phyloP scores from a whole-genome alignment of 2,113 vertebrate species.

The Gallinago paraguaiae region DNA sequence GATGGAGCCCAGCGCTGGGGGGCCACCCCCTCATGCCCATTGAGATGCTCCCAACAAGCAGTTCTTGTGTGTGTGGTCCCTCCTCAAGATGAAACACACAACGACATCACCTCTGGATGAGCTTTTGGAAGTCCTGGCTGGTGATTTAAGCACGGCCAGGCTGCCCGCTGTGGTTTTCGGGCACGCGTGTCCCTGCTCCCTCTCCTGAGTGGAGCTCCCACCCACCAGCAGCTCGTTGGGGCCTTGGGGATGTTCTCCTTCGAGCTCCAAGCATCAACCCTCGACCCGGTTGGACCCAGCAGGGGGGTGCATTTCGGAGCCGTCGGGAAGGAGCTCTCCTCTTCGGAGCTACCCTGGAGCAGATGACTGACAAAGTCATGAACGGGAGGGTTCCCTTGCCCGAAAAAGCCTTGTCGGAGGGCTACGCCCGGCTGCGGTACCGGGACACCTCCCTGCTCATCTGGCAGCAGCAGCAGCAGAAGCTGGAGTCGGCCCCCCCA shows the following conservation, averaged over 20 bases:
- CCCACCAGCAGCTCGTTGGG: accelerated
- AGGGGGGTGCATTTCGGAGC: background rate
- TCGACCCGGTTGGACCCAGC: accelerated
- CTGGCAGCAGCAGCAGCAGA: slow-evolving; percentile 92
- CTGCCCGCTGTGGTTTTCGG: background rate
- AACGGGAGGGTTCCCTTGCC: slow-evolving; percentile 80
- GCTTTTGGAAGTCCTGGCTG: background rate
- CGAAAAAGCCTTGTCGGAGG: slow-evolving; percentile 86
- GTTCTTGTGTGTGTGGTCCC: background rate
- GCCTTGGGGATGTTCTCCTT: slow-evolving; percentile 5
- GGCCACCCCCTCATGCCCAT: accelerated
- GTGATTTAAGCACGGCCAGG: background rate
- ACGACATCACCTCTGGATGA: accelerated
- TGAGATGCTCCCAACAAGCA: background rate
- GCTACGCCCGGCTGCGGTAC: slow-evolving; percentile 82
- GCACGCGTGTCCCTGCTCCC: accelerated
- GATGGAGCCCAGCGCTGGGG: accelerated
- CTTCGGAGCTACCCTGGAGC: background rate
- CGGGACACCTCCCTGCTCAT: slow-evolving; percentile 88
- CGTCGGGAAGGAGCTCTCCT: accelerated
- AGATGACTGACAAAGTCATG: slow-evolving; percentile 55
- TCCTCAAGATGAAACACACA: accelerated
- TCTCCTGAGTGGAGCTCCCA: background rate
- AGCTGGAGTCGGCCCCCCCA: slow-evolving; percentile 74
- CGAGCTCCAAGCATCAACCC: background rate